Evolutionary conservation across 2,888 invertebrate species (phyloP).

Genomic region (Tribolium freemani): DNA sequence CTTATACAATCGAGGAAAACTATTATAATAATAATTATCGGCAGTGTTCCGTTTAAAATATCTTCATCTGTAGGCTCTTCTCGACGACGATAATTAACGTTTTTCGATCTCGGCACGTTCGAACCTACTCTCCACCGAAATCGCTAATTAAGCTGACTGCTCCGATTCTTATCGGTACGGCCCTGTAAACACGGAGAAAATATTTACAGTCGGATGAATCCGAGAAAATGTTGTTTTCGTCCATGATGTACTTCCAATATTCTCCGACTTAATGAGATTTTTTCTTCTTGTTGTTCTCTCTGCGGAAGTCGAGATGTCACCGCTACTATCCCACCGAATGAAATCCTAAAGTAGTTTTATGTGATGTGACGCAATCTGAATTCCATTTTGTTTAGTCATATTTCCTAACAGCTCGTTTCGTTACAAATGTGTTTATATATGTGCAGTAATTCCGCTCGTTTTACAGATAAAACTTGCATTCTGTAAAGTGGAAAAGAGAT

Average conservation of each 20-base stretch:
- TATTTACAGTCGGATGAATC: constrained; percentile 4
- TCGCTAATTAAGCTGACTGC: constrained; percentile 52
- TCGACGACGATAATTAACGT: constrained; percentile 8
- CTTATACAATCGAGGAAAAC: constrained; percentile 15
- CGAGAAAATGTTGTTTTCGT: constrained; percentile 4
- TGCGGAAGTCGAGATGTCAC: neutral
- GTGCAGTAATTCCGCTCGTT: constrained; percentile 18
- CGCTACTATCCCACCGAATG: neutral
- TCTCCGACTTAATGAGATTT: constrained; percentile 21
- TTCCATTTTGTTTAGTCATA: constrained; percentile 15
- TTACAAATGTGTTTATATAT: constrained; percentile 21
- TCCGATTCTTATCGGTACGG: constrained; percentile 44
- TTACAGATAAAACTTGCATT: constrained; percentile 26
- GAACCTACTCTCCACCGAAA: constrained; percentile 32
- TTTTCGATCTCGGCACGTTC: constrained; percentile 10
- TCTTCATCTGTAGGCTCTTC: neutral
- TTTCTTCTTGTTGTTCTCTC: neutral
- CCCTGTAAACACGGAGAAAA: neutral
- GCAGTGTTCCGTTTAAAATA: neutral
- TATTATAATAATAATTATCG: constrained; percentile 26
- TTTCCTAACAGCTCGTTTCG: constrained; percentile 14
- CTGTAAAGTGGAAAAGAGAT: constrained; percentile 14
- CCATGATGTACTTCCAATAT: constrained; percentile 10
- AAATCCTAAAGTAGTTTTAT: constrained; percentile 11
- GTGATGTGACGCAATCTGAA: constrained; percentile 18